A percentile compares a stretch with the other conserved stretches of the same genome.
phyloP scores from a whole-genome alignment of 2,113 vertebrate genomes.

The Hippocampus barbouri region DNA sequence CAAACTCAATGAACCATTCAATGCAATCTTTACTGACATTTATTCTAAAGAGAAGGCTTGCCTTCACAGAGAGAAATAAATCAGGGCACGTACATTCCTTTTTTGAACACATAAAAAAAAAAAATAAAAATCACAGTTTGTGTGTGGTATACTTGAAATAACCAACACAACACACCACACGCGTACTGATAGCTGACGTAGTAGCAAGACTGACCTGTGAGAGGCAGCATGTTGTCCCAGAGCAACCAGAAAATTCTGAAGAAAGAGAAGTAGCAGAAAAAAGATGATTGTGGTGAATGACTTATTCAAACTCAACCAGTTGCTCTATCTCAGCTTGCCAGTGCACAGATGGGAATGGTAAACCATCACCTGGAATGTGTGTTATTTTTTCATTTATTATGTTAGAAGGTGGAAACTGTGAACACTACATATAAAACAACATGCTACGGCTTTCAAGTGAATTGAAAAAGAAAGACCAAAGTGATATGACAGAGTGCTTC shows the following conservation, averaged over 20 bases:
- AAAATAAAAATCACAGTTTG: no score
- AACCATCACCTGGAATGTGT: no score
- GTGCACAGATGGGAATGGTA: no score
- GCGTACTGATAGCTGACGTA: not conserved
- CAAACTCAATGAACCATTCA: slow-evolving; percentile 72
- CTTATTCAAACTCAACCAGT: no score
- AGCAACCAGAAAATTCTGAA: not conserved
- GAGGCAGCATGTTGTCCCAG: not conserved
- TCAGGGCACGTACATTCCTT: not conserved
- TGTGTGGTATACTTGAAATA: no score
- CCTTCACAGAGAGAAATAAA: slow-evolving; percentile 54
- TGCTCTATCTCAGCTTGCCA: no score
- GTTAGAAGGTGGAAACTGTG: no score
- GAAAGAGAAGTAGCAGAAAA: not conserved
- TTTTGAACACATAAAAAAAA: no score
- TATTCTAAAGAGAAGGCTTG: slow-evolving; percentile 9
- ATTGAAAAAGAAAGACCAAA: not conserved
- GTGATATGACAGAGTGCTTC: not conserved
- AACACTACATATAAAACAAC: no score
- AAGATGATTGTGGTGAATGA: no score
- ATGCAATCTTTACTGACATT: slow-evolving; percentile 70
- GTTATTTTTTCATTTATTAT: no score
- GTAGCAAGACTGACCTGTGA: not conserved
- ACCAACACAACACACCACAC: no score
- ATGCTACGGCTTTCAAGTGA: not conserved